Base-by-base conservation (phyloP, 1,140 invertebrate species). In the Leptinotarsa lineolata region DNA sequence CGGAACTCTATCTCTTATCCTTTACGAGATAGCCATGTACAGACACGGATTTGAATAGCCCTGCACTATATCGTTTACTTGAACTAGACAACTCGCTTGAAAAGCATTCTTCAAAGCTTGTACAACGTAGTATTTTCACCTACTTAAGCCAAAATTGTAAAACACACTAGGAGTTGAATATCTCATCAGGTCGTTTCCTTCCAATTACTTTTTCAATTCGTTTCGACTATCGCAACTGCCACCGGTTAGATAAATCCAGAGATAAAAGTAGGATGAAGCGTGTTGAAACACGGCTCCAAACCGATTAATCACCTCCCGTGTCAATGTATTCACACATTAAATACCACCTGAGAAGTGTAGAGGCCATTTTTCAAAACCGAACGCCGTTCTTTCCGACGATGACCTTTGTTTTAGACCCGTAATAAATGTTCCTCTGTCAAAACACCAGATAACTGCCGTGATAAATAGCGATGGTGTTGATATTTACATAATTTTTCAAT, bases 291-390 rank as follows among this genome's bases (percentile, higher is more conserved):
- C 66, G 66, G 6, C 20, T 13, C 15, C 22, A 13, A 46, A 39
- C n/a, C 66, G n/a, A 68, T 68, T 45, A 68, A 68, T 68, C 66
- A 68, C 16, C 66, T 16, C 39, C 44, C 66, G 66, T 68, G 66
- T 68, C 66, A 68, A 68, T 68, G 66, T 68, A 68, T 68, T 68
- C 66, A 68, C 66, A 45, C 45, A 68, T 68, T 68, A 68, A 46
- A 68, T 45, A 68, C 66, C n/a, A 68, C 66, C 66, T 45, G 30
- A 68, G 39, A 46, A 68, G 66, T 68, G 66, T 30, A 46, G 66
- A 68, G 66, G 18, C 30, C 66, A 68, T 68, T 68, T 68, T 68
- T 68, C 66, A 68, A 20, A 63, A 63, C 61, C 18, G 61, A 63
- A 30, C 39, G 63, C 22, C 22, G 63, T 39, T 65, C 63, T 65